Evolutionary conservation across 2,888 invertebrate genomes (phyloP), one percentile per base, ranked within the genome.

Genomic region (Colletes collaris): DNA sequence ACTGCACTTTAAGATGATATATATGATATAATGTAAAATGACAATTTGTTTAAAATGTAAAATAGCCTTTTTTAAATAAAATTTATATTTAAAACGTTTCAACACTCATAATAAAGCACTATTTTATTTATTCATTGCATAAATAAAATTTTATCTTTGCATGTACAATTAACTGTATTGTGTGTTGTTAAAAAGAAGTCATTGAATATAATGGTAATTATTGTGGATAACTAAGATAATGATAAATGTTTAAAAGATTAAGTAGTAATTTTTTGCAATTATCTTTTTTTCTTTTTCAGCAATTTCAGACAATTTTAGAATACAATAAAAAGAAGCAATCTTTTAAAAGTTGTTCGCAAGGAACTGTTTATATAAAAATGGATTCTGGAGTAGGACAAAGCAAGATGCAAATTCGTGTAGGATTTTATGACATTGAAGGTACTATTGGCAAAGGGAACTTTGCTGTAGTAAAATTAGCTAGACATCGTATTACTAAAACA

Each of bases 361-460:
- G 49, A 60, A 55, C 73, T 46, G 55, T 64, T 64, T 11, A 46
- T 37, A 75, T 65, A 78, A 91, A 89, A 69, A 92, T 92, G 92
- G 92, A 92, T 70, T 76, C 88, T 60, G 89, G 89, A 69, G 82
- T 86, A 58, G 86, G 88, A 35, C 91, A 92, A 86, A 87, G 91
- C 75, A 92, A 92, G 75, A 92, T 91, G 70, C 96, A 96, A 88
- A 96, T 97, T 92, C 96, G 97, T 91, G 98, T 99, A 91, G 99
- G 99, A 89, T 98, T 98, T 95, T 99, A 99, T 94, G 98, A 99
- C 94, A 98, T 99, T 93, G 98, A 98, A 94, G 96, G 97, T 92
- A 99, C 99, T 90, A 99, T 99, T 91, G 99, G 99, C 90, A 99
- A 99, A 94, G 99, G 99, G 70, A 99, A 99, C 94, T 99, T 99